A percentile compares a stretch with the other conserved stretches of the same genome.
These are phyloP conservation scores for Chaetodon trifasciatus DNA, from an alignment of 2,797 vertebrate species.

Conservation along the genomic window DNA sequence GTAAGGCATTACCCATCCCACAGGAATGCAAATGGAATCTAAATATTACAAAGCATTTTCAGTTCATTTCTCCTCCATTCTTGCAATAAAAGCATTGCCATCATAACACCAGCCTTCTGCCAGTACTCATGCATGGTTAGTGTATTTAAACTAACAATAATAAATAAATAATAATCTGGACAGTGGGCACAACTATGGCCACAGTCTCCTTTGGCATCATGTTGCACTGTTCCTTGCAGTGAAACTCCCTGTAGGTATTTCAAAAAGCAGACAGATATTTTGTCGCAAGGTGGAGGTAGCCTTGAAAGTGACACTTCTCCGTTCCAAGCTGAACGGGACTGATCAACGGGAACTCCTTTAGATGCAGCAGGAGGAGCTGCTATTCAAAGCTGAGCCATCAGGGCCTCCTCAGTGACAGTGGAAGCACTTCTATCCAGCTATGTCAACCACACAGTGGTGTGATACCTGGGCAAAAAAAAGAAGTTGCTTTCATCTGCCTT, in stretches of 20 bases:
- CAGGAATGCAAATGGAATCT: neutral
- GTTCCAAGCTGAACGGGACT: neutral
- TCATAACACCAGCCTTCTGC: neutral
- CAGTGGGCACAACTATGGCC: neutral
- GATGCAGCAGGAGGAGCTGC: constrained; percentile 10
- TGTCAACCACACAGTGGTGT: constrained; percentile 11
- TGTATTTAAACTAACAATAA: neutral
- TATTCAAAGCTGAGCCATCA: neutral
- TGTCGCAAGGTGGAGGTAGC: neutral
- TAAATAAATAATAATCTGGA: neutral
- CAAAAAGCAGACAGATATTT: neutral
- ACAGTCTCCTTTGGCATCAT: neutral
- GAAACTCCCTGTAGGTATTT: neutral
- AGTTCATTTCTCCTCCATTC: neutral
- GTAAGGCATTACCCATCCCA: too few species aligned
- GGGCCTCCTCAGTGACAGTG: neutral
- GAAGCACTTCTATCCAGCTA: constrained; percentile 4
- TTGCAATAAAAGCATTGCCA: neutral
- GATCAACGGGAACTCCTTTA: neutral
- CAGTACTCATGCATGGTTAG: neutral
- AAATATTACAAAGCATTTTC: neutral
- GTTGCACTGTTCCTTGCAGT: neutral
- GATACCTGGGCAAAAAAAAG: constrained; percentile 21
- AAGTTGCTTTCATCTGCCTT: constrained; percentile 27
- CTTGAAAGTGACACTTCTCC: neutral